These are phyloP conservation scores for Rousettus madagascariensis DNA, from an alignment of 2,797 vertebrate species.

Conservation along the genomic window DNA sequence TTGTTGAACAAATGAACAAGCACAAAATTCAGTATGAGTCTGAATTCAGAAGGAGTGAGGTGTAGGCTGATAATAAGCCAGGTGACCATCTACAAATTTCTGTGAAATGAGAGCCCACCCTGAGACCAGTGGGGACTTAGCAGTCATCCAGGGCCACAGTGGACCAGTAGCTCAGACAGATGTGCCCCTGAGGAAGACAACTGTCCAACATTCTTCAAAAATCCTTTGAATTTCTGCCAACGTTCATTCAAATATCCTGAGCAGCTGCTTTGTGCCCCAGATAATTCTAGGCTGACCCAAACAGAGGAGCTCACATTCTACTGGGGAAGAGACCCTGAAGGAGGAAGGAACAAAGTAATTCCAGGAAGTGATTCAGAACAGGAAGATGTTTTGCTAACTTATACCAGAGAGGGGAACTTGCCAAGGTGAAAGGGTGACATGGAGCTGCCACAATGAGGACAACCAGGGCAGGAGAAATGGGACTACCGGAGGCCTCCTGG, in stretches of 20 bases:
- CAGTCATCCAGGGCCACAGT: not conserved
- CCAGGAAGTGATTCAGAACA: not conserved
- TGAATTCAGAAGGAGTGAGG: not conserved
- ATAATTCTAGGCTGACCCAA: not conserved
- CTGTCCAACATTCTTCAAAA: not conserved
- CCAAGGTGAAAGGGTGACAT: not conserved
- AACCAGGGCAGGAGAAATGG: not conserved
- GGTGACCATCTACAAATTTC: not conserved
- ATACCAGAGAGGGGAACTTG: not conserved
- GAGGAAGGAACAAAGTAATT: not conserved
- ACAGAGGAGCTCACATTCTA: not conserved
- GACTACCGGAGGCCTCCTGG: not conserved
- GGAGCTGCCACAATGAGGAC: no score
- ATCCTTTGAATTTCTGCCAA: not conserved
- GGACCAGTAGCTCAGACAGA: fast-evolving
- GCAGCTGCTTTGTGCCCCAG: not conserved
- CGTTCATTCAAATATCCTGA: not conserved
- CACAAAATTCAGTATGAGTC: not conserved
- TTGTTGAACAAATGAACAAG: not conserved
- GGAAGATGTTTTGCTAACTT: not conserved
- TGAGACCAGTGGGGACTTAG: not conserved
- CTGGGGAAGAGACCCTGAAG: not conserved
- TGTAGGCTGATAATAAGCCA: not conserved
- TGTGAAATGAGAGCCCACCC: not conserved
- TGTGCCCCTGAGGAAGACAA: not conserved